A percentile compares a stretch with the other conserved stretches of the same genome.
Evolutionary conservation across 2,797 vertebrate species (phyloP).

Genomic region (Pelodytes ibericus): DNA sequence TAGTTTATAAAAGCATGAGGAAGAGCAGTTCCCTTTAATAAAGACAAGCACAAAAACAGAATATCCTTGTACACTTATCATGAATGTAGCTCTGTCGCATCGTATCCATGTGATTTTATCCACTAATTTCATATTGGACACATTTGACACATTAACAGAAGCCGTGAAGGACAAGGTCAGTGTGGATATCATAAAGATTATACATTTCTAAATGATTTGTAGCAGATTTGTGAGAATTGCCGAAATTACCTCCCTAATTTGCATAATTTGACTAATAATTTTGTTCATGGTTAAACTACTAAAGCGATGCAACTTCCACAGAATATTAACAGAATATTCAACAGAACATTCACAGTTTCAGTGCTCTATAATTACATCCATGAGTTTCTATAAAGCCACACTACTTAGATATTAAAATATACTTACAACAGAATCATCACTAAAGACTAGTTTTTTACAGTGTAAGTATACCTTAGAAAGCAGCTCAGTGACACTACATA

Average conservation of each 20-base stretch:
- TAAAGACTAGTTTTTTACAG: no score
- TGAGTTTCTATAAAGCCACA: no score
- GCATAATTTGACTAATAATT: slow-evolving; percentile 22
- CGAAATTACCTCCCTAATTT: slow-evolving; percentile 7
- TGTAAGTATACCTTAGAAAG: no score
- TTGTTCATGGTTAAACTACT: background rate
- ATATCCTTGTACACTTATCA: background rate
- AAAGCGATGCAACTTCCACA: background rate
- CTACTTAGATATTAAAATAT: no score
- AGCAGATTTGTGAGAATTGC: slow-evolving; percentile 1
- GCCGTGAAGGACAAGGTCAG: slow-evolving; percentile 4
- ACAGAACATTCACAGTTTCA: no score
- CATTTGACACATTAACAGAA: slow-evolving; percentile 3
- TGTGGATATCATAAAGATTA: slow-evolving; percentile 1
- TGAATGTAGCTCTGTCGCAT: background rate
- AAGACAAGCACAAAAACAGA: background rate
- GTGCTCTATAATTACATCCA: no score
- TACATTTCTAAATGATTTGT: slow-evolving; percentile 6
- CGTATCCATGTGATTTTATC: background rate
- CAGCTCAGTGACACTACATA: no score
- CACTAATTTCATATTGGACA: background rate
- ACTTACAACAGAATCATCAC: no score
- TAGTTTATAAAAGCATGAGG: no score
- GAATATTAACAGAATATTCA: background rate
- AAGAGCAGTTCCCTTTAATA: no score